Base-by-base conservation (phyloP, 2,113 vertebrate genomes). In the Spea bombifrons region DNA sequence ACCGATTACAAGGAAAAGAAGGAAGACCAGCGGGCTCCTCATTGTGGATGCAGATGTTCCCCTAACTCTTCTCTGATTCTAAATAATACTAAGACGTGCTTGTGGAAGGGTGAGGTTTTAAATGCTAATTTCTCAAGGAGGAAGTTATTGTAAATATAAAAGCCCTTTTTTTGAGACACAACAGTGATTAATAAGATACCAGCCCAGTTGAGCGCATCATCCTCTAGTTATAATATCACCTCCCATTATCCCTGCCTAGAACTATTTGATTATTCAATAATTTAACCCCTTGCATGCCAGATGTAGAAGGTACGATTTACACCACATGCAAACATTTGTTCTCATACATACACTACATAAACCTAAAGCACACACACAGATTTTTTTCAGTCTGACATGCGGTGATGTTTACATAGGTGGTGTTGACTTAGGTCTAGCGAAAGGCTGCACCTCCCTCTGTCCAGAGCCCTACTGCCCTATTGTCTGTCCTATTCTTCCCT, bases 91-190 rank as follows among this genome's bases (percentile, higher is more conserved):
- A 8, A 44, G 17, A 64, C 30, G 16, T 55, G 4, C 30, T 46
- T 65, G 30, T 17, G n/a, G 5, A 57, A 49, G 64, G 53, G 77
- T 73, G 71, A 57, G 77, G n/a, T 49, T 66, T 57, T 57, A 3
- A 57, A 80, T 55, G 71, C 55, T 48, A 73, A 73, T 57, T 47
- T 67, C 3, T 46, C 3, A 64, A 78, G 68, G 76, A 53, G 76
- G 59, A 65, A 46, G 7, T 12, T 1, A 48, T 43, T 53, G 9
- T 53, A 16, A 53, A 6, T 15, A 47, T 44, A 48, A 12, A 46
- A 64, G 30, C 16, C n/a, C 7, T 45, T 46, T 10, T 46, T 43
- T 44, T 64, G 45, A 13, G 15, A 64, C n/a, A 64, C 61, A 7
- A 64, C 7, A 15, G 67, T 69, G 47, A 69, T 50, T 69, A 64